Evolutionary conservation across 2,888 invertebrate genomes (phyloP).

Genomic region (Lasioglossum figueresi): DNA sequence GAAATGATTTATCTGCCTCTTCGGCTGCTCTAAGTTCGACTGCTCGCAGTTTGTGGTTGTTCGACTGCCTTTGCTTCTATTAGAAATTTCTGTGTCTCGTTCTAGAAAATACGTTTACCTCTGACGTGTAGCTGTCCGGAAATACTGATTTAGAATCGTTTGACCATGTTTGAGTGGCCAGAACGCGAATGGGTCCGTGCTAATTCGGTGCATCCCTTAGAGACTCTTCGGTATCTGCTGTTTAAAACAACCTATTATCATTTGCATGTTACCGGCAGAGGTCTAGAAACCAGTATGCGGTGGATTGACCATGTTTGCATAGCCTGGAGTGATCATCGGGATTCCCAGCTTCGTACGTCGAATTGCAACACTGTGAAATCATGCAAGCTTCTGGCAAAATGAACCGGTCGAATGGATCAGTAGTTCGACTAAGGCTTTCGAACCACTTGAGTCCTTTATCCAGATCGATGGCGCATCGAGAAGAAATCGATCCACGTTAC

Average conservation of each 20-base stretch:
- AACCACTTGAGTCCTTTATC: background rate
- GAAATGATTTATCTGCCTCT: background rate
- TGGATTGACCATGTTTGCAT: background rate
- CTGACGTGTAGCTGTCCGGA: background rate
- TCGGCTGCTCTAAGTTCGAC: background rate
- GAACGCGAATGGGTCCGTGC: background rate
- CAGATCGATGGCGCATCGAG: background rate
- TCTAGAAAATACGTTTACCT: background rate
- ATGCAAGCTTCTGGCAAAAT: background rate
- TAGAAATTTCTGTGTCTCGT: background rate
- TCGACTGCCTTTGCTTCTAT: background rate
- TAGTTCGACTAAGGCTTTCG: conserved; percentile 1
- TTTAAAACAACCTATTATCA: background rate
- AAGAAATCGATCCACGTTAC: conserved; percentile 18
- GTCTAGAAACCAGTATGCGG: background rate
- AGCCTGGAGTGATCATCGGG: background rate
- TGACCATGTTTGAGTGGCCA: background rate
- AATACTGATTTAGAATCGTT: background rate
- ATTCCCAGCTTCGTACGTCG: background rate
- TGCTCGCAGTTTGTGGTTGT: no score
- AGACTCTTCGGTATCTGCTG: background rate
- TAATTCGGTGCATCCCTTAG: background rate
- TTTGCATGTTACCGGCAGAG: background rate
- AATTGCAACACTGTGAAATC: background rate
- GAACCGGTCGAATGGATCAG: background rate